Evolutionary conservation across 2,113 vertebrate genomes (phyloP).

Genomic region (Xiphophorus hellerii): DNA sequence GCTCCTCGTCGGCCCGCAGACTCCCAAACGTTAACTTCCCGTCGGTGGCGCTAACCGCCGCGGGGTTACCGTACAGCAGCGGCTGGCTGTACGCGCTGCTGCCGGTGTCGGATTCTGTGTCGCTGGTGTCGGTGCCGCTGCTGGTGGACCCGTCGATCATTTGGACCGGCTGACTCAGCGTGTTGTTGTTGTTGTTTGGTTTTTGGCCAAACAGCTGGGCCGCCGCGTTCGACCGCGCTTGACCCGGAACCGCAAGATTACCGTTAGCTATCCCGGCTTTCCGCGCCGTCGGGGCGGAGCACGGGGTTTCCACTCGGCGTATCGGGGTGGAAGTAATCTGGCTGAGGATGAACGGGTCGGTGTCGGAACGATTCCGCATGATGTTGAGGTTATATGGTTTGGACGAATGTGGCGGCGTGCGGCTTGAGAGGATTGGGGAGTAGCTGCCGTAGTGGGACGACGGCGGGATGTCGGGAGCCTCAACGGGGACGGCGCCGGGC

Average conservation of each 20-base stretch:
- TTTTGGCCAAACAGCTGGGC: constrained; percentile 65
- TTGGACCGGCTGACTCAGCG: constrained; percentile 80
- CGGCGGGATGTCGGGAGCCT: constrained; percentile 9
- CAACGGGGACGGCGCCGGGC: constrained; percentile 21
- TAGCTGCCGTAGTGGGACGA: constrained; percentile 65
- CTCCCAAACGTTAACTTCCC: constrained; percentile 79
- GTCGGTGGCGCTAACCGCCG: constrained; percentile 77
- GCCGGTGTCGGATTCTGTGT: constrained; percentile 86
- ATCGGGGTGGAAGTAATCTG: constrained; percentile 80
- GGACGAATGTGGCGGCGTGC: constrained; percentile 58
- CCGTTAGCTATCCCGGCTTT: constrained; percentile 79
- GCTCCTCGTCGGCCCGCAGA: constrained; percentile 80
- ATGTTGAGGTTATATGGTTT: constrained; percentile 69
- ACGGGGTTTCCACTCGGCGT: constrained; percentile 42
- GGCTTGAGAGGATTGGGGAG: constrained; percentile 75
- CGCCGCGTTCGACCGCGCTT: constrained; percentile 70
- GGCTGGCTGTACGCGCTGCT: constrained; percentile 79
- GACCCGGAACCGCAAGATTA: constrained; percentile 58
- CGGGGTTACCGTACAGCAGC: constrained; percentile 81
- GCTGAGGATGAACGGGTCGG: constrained; percentile 90
- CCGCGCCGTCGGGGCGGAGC: constrained; percentile 74
- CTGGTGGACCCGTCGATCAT: constrained; percentile 88
- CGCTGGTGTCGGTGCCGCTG: constrained; percentile 89
- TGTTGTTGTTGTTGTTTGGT: constrained; percentile 37
- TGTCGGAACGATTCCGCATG: constrained; percentile 86